Percentiles rank a stretch among this genome's conserved stretches.
Evolutionary conservation across 2,113 vertebrate genomes (phyloP).

Genomic region (Rafetus swinhoei): DNA sequence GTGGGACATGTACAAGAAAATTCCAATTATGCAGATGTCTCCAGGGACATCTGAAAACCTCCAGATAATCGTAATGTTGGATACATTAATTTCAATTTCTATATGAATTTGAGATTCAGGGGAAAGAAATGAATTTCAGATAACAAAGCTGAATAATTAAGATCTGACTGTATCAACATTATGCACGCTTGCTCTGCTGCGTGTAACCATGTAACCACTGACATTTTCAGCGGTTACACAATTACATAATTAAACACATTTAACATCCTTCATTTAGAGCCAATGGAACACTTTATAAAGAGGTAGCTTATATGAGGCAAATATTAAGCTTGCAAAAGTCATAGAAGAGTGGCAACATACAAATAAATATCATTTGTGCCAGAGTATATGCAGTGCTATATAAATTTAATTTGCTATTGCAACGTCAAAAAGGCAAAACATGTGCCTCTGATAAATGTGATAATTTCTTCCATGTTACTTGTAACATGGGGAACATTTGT

Average conservation of each 20-base stretch:
- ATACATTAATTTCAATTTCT: neutral
- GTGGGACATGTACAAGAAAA: too few relatives aligned
- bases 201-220: too few relatives aligned
- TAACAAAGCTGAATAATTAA: neutral
- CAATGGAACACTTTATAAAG: neutral
- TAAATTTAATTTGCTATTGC: neutral
- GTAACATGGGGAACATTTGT: neutral
- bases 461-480: neutral
- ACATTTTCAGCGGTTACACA: too few relatives aligned
- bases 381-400: neutral
- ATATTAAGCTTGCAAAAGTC: neutral
- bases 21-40: too few relatives aligned
- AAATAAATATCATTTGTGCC: neutral
- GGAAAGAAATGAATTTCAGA: neutral
- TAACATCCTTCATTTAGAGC: neutral
- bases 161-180: neutral
- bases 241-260: too few relatives aligned
- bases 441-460: neutral
- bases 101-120: neutral
- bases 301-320: neutral
- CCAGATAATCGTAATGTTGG: too few relatives aligned
- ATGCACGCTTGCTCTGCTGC: too few relatives aligned
- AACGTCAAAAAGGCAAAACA: neutral
- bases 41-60: too few relatives aligned
- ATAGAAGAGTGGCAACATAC: neutral